Conservation (phyloP, 2,888 invertebrate genomes). For the Syrphus vitripennis region DNA sequence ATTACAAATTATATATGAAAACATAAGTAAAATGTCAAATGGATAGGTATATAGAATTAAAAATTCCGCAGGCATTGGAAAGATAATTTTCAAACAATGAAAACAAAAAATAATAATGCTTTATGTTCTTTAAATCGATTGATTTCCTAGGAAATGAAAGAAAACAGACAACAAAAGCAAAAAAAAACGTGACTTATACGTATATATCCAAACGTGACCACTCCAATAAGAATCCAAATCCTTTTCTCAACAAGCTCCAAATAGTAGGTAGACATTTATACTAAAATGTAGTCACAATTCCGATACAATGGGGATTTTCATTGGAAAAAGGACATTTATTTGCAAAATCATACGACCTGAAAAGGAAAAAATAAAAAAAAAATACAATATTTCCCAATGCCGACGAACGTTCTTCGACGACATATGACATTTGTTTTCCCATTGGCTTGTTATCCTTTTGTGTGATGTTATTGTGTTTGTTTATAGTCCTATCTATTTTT, state of each 20-base stretch:
- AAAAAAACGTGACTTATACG: conserved; percentile 1
- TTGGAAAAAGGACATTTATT: conserved; percentile 51
- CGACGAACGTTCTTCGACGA: conserved; percentile 6
- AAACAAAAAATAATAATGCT: not conserved
- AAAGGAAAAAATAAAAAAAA: no score
- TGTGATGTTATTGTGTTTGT: conserved; percentile 39
- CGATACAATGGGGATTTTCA: conserved; percentile 32
- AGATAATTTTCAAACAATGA: not conserved
- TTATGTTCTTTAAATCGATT: not conserved
- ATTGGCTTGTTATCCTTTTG: conserved; percentile 60
- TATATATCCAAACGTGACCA: conserved; percentile 43
- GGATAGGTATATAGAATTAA: not conserved
- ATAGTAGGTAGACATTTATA: conserved; percentile 2
- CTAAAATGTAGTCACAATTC: conserved; percentile 34
- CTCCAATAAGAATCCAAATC: conserved; percentile 40
- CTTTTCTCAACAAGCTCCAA: conserved; percentile 20
- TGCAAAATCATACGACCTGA: conserved; percentile 46
- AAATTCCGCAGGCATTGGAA: not conserved
- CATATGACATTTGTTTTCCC: conserved; percentile 56
- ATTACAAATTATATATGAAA: not conserved
- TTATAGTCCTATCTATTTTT: not conserved
- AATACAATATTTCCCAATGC: conserved; percentile 59
- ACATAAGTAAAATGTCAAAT: no score
- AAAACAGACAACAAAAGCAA: not conserved
- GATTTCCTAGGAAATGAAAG: not conserved